Percentiles rank a stretch among this genome's conserved stretches.
Conservation (phyloP, 1,140 invertebrate genomes). For the Ceratosolen fusciceps region DNA sequence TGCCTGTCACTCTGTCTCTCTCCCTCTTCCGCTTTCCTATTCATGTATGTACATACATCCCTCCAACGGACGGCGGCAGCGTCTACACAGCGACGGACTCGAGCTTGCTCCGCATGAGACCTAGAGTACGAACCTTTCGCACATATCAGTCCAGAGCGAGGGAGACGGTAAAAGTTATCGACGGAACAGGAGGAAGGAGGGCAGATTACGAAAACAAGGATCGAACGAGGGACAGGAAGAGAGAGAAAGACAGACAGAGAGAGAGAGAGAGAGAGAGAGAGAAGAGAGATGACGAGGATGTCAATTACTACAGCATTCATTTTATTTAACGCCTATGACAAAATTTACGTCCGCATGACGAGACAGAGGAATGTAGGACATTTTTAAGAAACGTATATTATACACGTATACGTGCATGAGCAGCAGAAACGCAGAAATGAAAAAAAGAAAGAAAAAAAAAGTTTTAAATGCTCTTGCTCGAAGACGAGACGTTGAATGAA, state of each 20-base stretch:
- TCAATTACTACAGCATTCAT: constrained; percentile 18
- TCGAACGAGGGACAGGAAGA: not conserved
- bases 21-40: constrained; percentile 18
- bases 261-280: not conserved
- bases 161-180: too few species aligned
- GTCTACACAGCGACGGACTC: constrained; percentile 14
- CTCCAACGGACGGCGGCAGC: constrained; percentile 16
- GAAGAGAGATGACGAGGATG: not conserved
- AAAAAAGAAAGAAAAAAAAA: not conserved
- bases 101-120: not conserved
- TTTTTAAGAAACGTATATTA: constrained; percentile 1
- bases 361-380: not conserved
- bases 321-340: constrained; percentile 16
- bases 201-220: too few species aligned
- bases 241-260: not conserved
- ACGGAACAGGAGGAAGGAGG: not conserved
- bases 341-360: not conserved
- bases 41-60: constrained; percentile 4
- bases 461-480: not conserved
- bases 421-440: too few species aligned
- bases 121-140: not conserved
- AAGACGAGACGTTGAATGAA: not conserved
- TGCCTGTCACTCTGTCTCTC: not conserved
- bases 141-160: not conserved
- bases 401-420: not conserved